These are phyloP conservation scores for Iguana delicatissima DNA, from an alignment of 2,797 vertebrate genomes.

Conservation along the genomic window DNA sequence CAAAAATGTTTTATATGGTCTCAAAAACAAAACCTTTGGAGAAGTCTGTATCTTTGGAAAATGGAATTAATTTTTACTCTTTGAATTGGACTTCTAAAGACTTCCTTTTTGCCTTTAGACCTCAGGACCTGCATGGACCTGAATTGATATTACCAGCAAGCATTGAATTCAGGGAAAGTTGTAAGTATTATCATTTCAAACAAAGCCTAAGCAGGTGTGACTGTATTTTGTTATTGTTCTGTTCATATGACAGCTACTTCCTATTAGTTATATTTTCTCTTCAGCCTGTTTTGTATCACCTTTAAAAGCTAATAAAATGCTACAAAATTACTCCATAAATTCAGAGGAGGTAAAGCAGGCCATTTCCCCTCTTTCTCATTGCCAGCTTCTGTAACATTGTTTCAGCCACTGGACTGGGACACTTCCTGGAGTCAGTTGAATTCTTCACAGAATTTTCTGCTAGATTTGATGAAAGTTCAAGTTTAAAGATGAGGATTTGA, in stretches of 20 bases:
- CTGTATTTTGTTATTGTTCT: background rate
- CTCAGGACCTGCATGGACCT: slow-evolving; percentile 86
- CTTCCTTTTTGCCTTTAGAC: slow-evolving; percentile 79
- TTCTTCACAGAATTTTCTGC: background rate
- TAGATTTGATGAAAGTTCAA: background rate
- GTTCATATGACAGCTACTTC: background rate
- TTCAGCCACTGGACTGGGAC: background rate
- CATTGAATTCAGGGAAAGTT: slow-evolving; percentile 97
- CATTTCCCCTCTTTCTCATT: background rate
- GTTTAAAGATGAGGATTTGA: background rate
- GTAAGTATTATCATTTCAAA: slow-evolving; percentile 83
- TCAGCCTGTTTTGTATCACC: background rate
- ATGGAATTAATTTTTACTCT: slow-evolving; percentile 10
- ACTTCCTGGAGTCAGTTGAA: background rate
- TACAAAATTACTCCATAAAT: background rate
- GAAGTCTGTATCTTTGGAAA: slow-evolving; percentile 54
- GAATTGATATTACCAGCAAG: slow-evolving; percentile 92
- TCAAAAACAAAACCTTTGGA: slow-evolving; percentile 47
- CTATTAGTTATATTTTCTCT: background rate
- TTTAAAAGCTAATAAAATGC: background rate
- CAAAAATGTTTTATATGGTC: slow-evolving; percentile 29
- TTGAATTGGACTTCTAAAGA: slow-evolving; percentile 55
- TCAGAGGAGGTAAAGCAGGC: background rate
- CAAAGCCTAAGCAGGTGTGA: background rate
- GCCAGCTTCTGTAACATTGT: background rate